phyloP scores from a whole-genome alignment of 2,888 invertebrate genomes.

The Pimpla rufipes region DNA sequence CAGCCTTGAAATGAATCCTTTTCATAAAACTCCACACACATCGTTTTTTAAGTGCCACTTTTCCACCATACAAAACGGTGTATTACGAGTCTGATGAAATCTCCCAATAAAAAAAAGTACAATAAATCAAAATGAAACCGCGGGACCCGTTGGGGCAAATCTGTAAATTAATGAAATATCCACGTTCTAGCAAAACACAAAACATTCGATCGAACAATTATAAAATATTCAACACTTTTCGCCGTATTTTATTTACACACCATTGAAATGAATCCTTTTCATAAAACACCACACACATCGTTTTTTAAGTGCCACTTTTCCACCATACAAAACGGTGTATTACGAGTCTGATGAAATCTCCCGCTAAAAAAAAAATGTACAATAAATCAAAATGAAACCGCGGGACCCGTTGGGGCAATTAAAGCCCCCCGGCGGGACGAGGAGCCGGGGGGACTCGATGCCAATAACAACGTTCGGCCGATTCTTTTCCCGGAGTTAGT shows the following conservation, averaged over 20 bases:
- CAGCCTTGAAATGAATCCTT: no score
- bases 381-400: conserved; percentile 58
- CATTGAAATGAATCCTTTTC: not conserved
- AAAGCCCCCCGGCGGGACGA: conserved; percentile 48
- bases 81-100: not conserved
- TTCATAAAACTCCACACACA: not conserved
- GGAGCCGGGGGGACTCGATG: conserved; percentile 52
- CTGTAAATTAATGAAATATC: not conserved
- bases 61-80: not conserved
- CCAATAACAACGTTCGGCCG: conserved; percentile 66
- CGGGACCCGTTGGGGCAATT: conserved; percentile 62
- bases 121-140: no score
- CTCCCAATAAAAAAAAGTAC: no score
- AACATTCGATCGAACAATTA: no score
- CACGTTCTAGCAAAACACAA: no score
- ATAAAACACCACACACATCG: not conserved
- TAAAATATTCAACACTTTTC: no score
- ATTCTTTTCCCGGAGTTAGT: conserved; percentile 63
- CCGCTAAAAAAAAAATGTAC: conserved; percentile 14
- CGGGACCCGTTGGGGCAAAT: no score
- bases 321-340: not conserved
- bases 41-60: not conserved
- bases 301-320: not conserved
- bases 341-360: not conserved
- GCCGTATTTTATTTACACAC: no score